These are phyloP conservation scores for Luperina testacea DNA, from an alignment of 2,888 invertebrate species.

Conservation along the genomic window DNA sequence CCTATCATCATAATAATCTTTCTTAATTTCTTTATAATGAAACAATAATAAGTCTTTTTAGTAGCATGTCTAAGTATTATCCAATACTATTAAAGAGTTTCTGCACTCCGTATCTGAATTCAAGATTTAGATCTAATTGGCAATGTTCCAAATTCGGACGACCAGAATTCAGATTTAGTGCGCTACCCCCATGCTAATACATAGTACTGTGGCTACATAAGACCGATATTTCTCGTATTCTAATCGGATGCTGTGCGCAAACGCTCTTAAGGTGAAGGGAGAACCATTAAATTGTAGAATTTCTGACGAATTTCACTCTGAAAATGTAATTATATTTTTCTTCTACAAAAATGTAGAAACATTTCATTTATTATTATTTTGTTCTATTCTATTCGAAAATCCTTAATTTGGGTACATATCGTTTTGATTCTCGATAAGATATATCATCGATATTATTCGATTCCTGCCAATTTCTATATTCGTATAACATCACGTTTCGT, in stretches of 20 bases:
- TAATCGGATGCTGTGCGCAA: neutral
- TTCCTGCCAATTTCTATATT: neutral
- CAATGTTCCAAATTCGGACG: neutral
- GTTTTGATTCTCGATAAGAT: neutral
- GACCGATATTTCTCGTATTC: neutral
- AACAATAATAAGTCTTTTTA: neutral
- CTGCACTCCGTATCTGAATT: neutral
- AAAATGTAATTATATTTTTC: neutral
- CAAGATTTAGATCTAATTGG: neutral
- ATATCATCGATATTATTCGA: neutral
- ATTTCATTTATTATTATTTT: neutral
- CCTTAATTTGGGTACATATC: too few species aligned
- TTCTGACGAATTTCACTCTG: neutral
- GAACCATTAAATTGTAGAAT: neutral
- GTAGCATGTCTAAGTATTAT: neutral
- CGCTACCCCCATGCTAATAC: too few species aligned
- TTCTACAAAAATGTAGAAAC: neutral
- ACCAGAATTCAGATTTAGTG: neutral
- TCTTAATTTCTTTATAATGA: neutral
- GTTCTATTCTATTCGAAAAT: neutral
- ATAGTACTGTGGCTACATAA: too few species aligned
- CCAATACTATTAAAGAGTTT: too few species aligned
- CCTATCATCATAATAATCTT: neutral
- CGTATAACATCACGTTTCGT: slow-evolving; percentile 11
- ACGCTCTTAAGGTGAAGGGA: neutral